Conservation (phyloP, 2,797 vertebrate species). For the Momotus momota region DNA sequence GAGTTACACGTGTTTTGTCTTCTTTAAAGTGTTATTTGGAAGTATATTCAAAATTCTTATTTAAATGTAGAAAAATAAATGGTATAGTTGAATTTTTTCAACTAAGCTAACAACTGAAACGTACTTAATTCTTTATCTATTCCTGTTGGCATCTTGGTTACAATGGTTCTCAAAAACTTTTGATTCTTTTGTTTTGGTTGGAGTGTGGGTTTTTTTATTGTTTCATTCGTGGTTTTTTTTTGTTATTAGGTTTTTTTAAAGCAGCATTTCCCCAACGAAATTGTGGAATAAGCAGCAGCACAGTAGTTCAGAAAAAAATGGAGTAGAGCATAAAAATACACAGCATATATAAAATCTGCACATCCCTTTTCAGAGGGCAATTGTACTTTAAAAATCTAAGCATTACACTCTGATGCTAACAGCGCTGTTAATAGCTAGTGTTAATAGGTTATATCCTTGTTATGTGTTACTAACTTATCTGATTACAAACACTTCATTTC, state of each 20-base stretch:
- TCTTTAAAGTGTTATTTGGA: background rate
- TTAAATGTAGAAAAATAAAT: background rate
- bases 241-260: background rate
- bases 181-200: background rate
- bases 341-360: background rate
- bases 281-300: background rate
- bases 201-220: too few relatives aligned
- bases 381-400: background rate
- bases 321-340: background rate
- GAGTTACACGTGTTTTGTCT: background rate
- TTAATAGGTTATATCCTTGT: constrained; percentile 32
- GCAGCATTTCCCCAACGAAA: background rate
- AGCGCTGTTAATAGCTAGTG: background rate
- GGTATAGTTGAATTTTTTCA: background rate
- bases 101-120: background rate
- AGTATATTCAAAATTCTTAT: background rate
- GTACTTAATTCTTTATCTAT: background rate
- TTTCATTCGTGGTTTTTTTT: background rate
- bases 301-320: background rate
- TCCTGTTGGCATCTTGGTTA: background rate
- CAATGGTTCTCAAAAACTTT: background rate
- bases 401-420: background rate
- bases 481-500: constrained; percentile 42
- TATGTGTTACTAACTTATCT: constrained; percentile 6
- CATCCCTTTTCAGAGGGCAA: background rate